Conservation (phyloP, 2,888 invertebrate species). For the Lepidochrysops patricia region DNA sequence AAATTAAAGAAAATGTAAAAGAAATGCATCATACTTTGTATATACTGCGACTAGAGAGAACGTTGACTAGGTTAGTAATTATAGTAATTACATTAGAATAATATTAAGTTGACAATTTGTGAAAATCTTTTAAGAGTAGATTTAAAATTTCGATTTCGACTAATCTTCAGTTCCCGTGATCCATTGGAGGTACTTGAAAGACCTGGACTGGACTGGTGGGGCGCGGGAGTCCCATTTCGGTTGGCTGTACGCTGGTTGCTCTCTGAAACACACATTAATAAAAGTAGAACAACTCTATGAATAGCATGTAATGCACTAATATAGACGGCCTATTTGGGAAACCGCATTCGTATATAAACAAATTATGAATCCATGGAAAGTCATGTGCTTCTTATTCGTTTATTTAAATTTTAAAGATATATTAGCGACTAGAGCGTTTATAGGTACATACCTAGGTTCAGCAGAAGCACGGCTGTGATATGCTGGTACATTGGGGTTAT, state of each 20-base stretch:
- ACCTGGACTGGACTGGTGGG: conserved; percentile 67
- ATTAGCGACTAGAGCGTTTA: too few relatives aligned
- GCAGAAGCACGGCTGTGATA: conserved; percentile 64
- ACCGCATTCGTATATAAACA: neutral
- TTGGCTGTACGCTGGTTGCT: conserved; percentile 54
- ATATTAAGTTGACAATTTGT: conserved; percentile 7
- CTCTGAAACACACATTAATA: conserved; percentile 46
- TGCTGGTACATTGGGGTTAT: conserved; percentile 63
- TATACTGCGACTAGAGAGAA: conserved; percentile 12
- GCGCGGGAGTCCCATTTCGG: conserved; percentile 48
- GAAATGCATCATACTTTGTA: conserved; percentile 13
- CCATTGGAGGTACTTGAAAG: conserved; percentile 71
- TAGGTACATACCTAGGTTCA: conserved; percentile 62
- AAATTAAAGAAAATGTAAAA: conserved; percentile 10
- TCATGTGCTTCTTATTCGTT: too few relatives aligned
- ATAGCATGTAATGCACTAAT: neutral
- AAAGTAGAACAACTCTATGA: neutral
- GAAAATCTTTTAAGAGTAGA: neutral
- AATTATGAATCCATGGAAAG: neutral
- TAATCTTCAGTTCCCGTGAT: conserved; percentile 70
- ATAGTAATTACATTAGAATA: conserved; percentile 38
- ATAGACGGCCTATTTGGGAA: neutral
- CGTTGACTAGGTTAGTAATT: conserved; percentile 51
- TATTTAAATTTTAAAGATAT: too few relatives aligned
- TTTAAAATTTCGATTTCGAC: conserved; percentile 23